Evolutionary conservation across 2,113 vertebrate species (phyloP), one percentile per base, ranked within the genome.

Genomic region (Orcinus orca): DNA sequence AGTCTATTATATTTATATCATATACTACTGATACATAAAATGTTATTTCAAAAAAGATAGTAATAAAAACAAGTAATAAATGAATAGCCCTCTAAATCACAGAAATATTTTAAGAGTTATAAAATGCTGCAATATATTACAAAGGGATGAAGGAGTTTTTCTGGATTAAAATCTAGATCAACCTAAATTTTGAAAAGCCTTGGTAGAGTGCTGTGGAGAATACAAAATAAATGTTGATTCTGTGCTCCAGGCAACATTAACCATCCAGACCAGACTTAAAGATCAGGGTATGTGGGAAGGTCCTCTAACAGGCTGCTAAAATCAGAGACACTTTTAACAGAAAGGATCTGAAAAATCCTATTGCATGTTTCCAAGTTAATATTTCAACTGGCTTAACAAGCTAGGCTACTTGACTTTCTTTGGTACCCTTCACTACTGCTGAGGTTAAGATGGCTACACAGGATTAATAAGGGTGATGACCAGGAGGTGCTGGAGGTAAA

Each of bases 151-250:
- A 8, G 25, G 31, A 3, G 4, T 31, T 71, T 63, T 13, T 33
- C 2, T 33, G 8, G 4, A 44, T 70, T 90, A 87, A 44, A 38
- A 92, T 29, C 29, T 80, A 25, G 36, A 90, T 77, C 33, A 74
- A 83, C 31, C 65, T 73, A 73, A 95, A 55, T 26, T 89, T 62
- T 90, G 17, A 36, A 90, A 95, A 62, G 36, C 12, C 63, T 83
- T 95, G 29, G 36, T 62, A 88, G 29, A 90, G 9, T 36, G 23
- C 70, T 79, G 14, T 63, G 26, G 3, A 87, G 12, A 96, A 86
- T 33, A 85, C n/a, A 82, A 74, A 93, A 97, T 33, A 83, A 94
- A 94, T 84, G 73, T 23, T 81, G 55, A 96, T 86, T 96, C 38
- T 93, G 25, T 55, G 80, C 26, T 13, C 13, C 26, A 29, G 29